These are phyloP conservation scores for Hapalemur alaotrensis DNA, from an alignment of 2,797 vertebrate genomes.

Conservation along the genomic window DNA sequence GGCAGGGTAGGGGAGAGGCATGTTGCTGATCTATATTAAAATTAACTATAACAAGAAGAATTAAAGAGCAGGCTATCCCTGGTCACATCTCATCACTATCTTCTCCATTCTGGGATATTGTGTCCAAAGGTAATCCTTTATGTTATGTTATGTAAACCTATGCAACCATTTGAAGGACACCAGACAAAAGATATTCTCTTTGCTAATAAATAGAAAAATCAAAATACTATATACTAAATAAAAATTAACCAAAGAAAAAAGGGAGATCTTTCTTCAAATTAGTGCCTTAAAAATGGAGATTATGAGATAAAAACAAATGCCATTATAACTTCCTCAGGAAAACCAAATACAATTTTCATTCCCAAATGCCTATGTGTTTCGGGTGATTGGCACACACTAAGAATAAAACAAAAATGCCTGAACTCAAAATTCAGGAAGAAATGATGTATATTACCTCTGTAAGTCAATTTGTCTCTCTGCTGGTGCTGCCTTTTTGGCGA, in stretches of 20 bases:
- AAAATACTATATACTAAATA: neutral
- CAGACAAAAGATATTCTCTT: neutral
- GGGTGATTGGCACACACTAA: neutral
- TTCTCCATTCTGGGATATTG: neutral
- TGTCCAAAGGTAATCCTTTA: neutral
- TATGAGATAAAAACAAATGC: neutral
- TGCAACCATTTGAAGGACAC: neutral
- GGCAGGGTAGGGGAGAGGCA: neutral
- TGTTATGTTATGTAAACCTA: neutral
- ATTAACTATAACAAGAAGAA: neutral
- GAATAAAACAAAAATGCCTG: neutral
- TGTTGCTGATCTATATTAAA: neutral
- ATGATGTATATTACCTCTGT: conserved; percentile 89
- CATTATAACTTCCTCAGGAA: neutral
- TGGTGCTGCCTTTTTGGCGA: conserved; percentile 92
- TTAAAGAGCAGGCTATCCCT: neutral
- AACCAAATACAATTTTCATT: neutral
- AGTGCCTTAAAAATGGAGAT: neutral
- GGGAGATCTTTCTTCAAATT: neutral
- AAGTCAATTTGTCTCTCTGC: conserved; percentile 98
- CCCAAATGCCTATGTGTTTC: neutral
- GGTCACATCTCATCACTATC: neutral
- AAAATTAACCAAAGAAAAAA: neutral
- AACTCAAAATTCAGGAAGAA: neutral
- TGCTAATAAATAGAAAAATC: neutral